Percentiles rank a stretch among this genome's conserved stretches.
phyloP scores from a whole-genome alignment of 1,140 invertebrate species.

The Cylas formicarius region DNA sequence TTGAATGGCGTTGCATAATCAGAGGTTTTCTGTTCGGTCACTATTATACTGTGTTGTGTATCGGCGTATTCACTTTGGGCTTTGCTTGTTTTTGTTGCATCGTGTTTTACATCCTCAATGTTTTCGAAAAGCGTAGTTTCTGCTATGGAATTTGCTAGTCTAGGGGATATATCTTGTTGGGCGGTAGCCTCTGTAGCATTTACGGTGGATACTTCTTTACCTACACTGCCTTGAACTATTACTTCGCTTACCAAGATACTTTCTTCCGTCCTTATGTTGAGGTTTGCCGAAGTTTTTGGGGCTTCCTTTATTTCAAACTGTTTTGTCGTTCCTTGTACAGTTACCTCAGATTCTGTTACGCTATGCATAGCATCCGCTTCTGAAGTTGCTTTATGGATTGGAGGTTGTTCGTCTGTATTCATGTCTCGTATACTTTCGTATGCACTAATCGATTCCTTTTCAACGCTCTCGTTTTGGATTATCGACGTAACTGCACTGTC shows the following conservation, averaged over 20 bases:
- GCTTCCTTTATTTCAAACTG: slow-evolving; percentile 31
- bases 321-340: slow-evolving; percentile 39
- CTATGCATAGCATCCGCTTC: slow-evolving; percentile 34
- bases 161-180: slow-evolving; percentile 39
- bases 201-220: slow-evolving; percentile 40
- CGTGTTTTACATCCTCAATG: slow-evolving; percentile 29
- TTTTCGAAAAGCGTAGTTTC: slow-evolving; percentile 35
- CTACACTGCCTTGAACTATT: slow-evolving; percentile 44
- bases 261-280: slow-evolving; percentile 43
- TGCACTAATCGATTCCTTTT: slow-evolving; percentile 28
- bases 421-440: slow-evolving; percentile 19
- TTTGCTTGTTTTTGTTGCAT: slow-evolving; percentile 41
- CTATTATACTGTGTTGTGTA: slow-evolving; percentile 43
- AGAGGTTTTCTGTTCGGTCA: slow-evolving; percentile 45
- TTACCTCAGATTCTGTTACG: slow-evolving; percentile 44
- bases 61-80: slow-evolving; percentile 38
- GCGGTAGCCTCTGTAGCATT: slow-evolving; percentile 41
- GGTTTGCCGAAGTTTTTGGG: slow-evolving; percentile 37
- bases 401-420: slow-evolving; percentile 21
- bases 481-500: slow-evolving; percentile 22
- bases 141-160: slow-evolving; percentile 30
- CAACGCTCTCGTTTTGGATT: slow-evolving; percentile 29
- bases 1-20: slow-evolving; percentile 42
- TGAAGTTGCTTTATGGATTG: slow-evolving; percentile 14
- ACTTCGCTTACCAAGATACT: slow-evolving; percentile 46